These are phyloP conservation scores for Allophyes oxyacanthae DNA, from an alignment of 2,888 invertebrate species.

Conservation along the genomic window DNA sequence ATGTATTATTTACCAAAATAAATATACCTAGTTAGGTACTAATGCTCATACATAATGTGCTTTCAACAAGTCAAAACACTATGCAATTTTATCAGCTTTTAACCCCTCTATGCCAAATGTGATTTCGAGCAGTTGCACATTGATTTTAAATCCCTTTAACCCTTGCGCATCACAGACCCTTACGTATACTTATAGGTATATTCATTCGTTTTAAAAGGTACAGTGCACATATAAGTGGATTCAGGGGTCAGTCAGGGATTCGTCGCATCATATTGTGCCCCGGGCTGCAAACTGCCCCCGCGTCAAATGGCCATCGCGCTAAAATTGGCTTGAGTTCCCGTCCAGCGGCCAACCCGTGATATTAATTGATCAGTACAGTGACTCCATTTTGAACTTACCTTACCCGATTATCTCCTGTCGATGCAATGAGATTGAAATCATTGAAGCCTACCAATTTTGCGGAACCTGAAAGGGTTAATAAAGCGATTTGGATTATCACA, in stretches of 20 bases:
- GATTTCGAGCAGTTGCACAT: conserved; percentile 8
- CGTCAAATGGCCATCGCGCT: neutral
- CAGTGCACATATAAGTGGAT: conserved; percentile 22
- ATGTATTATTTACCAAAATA: too few relatives aligned
- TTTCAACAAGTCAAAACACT: neutral
- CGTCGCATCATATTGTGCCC: conserved; percentile 33
- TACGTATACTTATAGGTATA: too few relatives aligned
- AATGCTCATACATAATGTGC: too few relatives aligned
- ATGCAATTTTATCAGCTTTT: conserved; percentile 14
- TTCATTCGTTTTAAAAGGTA: conserved; percentile 14
- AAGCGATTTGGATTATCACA: too few relatives aligned
- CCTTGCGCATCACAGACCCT: too few relatives aligned
- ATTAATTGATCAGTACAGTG: conserved; percentile 21
- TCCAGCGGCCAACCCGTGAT: conserved; percentile 6
- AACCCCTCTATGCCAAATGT: conserved; percentile 10
- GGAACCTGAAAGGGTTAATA: too few relatives aligned
- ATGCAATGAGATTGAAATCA: too few relatives aligned
- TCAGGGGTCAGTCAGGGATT: neutral
- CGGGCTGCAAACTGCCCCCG: neutral
- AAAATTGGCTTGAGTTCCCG: conserved; percentile 13
- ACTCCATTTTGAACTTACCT: neutral
- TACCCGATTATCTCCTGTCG: too few relatives aligned
- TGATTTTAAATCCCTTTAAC: too few relatives aligned
- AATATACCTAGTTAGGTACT: too few relatives aligned
- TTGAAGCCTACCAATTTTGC: too few relatives aligned